Evolutionary conservation across 2,888 invertebrate species (phyloP).

Genomic region (Crocallis elinguaria): DNA sequence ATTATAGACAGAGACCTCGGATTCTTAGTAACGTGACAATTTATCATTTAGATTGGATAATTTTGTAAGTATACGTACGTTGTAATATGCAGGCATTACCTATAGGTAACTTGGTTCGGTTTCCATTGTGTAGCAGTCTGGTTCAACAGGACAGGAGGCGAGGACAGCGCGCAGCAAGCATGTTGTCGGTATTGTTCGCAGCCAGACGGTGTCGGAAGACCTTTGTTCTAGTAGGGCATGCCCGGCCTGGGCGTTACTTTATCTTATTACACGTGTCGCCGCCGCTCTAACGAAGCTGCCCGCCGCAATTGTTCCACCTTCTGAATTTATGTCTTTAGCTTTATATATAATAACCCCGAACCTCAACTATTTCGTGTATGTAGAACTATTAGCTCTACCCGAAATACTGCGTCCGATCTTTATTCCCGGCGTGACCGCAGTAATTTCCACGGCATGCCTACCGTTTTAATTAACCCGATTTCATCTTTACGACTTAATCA

Average conservation of each 20-base stretch:
- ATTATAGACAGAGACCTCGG: background rate
- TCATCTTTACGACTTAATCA: constrained; percentile 49
- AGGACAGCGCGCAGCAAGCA: constrained; percentile 49
- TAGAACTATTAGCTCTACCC: constrained; percentile 43
- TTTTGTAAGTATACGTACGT: background rate
- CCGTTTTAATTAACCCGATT: constrained; percentile 54
- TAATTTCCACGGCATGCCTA: constrained; percentile 48
- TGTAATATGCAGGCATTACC: constrained; percentile 12
- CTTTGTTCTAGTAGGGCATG: constrained; percentile 72
- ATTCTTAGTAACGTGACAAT: background rate
- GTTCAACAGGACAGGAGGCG: constrained; percentile 51
- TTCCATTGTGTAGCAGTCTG: constrained; percentile 37
- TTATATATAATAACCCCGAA: constrained; percentile 57
- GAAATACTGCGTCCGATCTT: constrained; percentile 51
- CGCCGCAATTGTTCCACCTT: constrained; percentile 66
- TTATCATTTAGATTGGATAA: background rate
- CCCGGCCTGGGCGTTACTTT: constrained; percentile 61
- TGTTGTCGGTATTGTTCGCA: constrained; percentile 62
- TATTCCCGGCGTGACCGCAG: constrained; percentile 48
- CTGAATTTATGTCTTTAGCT: constrained; percentile 65
- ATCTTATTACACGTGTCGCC: constrained; percentile 77
- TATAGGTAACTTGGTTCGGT: constrained; percentile 21
- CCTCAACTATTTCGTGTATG: constrained; percentile 40
- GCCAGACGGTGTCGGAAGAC: constrained; percentile 63
- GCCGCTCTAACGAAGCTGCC: constrained; percentile 68